A percentile compares a stretch with the other conserved stretches of the same genome.
Evolutionary conservation across 2,797 vertebrate species (phyloP).

Genomic region (Melopsittacus undulatus): DNA sequence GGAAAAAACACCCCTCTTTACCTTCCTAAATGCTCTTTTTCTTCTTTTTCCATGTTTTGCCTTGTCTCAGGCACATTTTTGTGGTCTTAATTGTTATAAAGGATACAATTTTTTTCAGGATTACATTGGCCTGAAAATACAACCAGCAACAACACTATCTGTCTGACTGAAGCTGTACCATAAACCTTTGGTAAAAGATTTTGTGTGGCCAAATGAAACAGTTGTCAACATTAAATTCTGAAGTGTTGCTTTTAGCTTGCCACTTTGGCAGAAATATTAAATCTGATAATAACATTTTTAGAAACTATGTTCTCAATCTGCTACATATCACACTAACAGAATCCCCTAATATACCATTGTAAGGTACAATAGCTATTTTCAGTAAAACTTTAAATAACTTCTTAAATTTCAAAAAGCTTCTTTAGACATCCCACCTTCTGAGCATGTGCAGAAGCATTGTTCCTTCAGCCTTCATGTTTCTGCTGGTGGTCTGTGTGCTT

Average conservation of each 20-base stretch:
- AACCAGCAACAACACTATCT: background rate
- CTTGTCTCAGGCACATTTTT: background rate
- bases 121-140: background rate
- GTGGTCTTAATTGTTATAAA: background rate
- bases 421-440: background rate
- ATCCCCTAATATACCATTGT: background rate
- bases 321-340: background rate
- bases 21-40: background rate
- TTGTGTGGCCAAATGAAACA: background rate
- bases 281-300: background rate
- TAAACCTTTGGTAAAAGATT: background rate
- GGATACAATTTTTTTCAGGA: background rate
- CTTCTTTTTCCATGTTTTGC: background rate
- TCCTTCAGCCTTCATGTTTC: accelerated
- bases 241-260: background rate
- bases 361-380: background rate
- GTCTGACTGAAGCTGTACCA: background rate
- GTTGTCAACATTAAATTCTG: background rate
- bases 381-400: background rate
- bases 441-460: background rate
- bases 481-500: background rate
- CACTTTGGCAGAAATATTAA: background rate
- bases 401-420: background rate
- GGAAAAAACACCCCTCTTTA: background rate
- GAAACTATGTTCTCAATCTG: background rate